Conservation (phyloP, 2,888 invertebrate species). For the Chymomyza amoena region DNA sequence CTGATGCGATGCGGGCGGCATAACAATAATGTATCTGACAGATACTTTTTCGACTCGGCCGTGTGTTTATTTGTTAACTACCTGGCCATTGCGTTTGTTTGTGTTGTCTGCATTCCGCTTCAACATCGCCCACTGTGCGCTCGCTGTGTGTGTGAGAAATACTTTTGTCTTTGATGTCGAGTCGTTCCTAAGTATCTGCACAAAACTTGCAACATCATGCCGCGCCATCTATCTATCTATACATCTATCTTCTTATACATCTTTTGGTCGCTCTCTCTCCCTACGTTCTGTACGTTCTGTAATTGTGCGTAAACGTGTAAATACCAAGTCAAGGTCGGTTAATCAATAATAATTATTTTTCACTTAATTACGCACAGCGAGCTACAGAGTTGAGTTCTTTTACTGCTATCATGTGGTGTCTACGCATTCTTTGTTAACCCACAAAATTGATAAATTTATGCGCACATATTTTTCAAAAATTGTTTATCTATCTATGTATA, state of each 20-base stretch:
- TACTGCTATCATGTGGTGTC: slow-evolving; percentile 15
- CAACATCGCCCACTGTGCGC: neutral
- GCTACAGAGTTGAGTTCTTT: neutral
- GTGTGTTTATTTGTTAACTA: slow-evolving; percentile 60
- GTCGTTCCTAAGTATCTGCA: slow-evolving; percentile 3
- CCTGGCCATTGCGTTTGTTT: slow-evolving; percentile 33
- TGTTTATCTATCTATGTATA: slow-evolving; percentile 1
- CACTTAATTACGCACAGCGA: slow-evolving; percentile 64
- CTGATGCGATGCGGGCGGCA: slow-evolving; percentile 49
- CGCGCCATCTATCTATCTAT: neutral
- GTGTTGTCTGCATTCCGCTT: neutral
- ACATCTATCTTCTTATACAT: neutral
- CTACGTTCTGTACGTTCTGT: slow-evolving; percentile 30
- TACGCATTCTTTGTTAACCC: slow-evolving; percentile 12
- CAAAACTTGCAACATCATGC: slow-evolving; percentile 18
- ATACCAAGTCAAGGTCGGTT: slow-evolving; percentile 73
- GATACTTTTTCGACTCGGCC: slow-evolving; percentile 38
- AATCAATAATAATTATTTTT: slow-evolving; percentile 75
- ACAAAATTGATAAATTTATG: neutral
- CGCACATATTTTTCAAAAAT: slow-evolving; percentile 35
- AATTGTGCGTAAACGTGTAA: slow-evolving; percentile 72
- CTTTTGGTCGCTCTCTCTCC: neutral
- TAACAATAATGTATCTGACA: slow-evolving; percentile 45
- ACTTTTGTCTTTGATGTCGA: slow-evolving; percentile 5
- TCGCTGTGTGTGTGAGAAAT: slow-evolving; percentile 5